Percentiles rank a stretch among this genome's conserved stretches.
These are phyloP conservation scores for Parnassius mnemosyne DNA, from an alignment of 2,888 invertebrate species.

Conservation along the genomic window DNA sequence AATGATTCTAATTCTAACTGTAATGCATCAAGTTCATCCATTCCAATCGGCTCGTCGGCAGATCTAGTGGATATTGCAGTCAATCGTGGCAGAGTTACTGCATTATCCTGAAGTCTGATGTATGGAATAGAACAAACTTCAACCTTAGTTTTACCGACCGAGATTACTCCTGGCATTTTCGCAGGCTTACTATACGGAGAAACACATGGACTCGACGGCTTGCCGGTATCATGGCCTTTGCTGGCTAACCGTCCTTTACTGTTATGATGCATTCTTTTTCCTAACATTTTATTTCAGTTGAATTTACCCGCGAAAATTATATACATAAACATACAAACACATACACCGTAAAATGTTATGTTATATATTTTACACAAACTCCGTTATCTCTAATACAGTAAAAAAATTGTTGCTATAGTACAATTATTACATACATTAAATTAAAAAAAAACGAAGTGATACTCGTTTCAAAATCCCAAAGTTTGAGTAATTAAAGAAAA, in stretches of 20 bases:
- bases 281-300: conserved; percentile 61
- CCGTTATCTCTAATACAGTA: neutral
- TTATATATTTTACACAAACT: conserved; percentile 1
- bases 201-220: conserved; percentile 74
- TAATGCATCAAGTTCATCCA: conserved; percentile 93
- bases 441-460: conserved; percentile 1
- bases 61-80: conserved; percentile 83
- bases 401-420: neutral
- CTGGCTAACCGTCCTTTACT: conserved; percentile 73
- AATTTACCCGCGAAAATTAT: conserved; percentile 65
- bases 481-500: conserved; percentile 12
- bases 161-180: conserved; percentile 66
- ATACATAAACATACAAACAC: conserved; percentile 35
- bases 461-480: conserved; percentile 6
- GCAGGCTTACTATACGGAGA: conserved; percentile 73
- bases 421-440: conserved; percentile 2
- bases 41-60: conserved; percentile 88
- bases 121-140: conserved; percentile 81
- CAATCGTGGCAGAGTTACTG: conserved; percentile 84
- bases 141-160: conserved; percentile 66
- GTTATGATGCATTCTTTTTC: conserved; percentile 77
- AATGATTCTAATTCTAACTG: conserved; percentile 93
- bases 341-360: conserved; percentile 29
- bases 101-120: conserved; percentile 85
- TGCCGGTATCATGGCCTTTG: conserved; percentile 73